These are phyloP conservation scores for Hippocampus kuda DNA, from an alignment of 2,797 vertebrate genomes.

Conservation along the genomic window DNA sequence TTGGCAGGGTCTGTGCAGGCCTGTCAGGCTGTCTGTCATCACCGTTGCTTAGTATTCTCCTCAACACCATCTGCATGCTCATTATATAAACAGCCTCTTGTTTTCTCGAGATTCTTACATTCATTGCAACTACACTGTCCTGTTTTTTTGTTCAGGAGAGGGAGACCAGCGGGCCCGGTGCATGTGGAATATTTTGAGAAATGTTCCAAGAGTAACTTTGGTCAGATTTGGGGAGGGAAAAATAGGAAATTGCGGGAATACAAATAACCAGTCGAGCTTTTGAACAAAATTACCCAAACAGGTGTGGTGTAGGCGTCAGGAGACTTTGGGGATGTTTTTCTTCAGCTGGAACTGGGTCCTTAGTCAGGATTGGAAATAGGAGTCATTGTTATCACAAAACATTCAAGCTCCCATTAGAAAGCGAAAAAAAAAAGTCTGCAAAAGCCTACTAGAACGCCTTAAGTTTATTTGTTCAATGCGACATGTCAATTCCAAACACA, in stretches of 20 bases:
- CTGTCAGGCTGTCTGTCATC: slow-evolving; percentile 70
- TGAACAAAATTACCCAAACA: not conserved
- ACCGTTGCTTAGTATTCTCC: slow-evolving; percentile 69
- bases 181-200: slow-evolving; percentile 31
- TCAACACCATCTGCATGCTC: slow-evolving; percentile 61
- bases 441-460: too few species aligned
- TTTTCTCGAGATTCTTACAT: slow-evolving; percentile 66
- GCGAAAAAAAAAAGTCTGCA: too few species aligned
- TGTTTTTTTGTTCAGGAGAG: slow-evolving; percentile 9
- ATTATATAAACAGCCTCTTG: slow-evolving; percentile 62
- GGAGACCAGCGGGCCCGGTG: slow-evolving; percentile 23
- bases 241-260: not conserved
- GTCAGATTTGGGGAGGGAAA: slow-evolving; percentile 13
- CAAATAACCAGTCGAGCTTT: not conserved
- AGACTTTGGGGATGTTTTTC: not conserved
- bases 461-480: not conserved
- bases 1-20: slow-evolving; percentile 68
- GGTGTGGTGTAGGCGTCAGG: not conserved
- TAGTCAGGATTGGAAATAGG: not conserved
- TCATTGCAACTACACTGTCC: slow-evolving; percentile 43
- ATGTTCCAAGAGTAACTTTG: slow-evolving; percentile 47
- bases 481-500: too few species aligned
- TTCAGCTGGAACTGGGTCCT: not conserved
- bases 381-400: not conserved
- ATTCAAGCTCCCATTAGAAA: too few species aligned